Conservation (phyloP, 2,797 vertebrate species). For the Allobates femoralis region DNA sequence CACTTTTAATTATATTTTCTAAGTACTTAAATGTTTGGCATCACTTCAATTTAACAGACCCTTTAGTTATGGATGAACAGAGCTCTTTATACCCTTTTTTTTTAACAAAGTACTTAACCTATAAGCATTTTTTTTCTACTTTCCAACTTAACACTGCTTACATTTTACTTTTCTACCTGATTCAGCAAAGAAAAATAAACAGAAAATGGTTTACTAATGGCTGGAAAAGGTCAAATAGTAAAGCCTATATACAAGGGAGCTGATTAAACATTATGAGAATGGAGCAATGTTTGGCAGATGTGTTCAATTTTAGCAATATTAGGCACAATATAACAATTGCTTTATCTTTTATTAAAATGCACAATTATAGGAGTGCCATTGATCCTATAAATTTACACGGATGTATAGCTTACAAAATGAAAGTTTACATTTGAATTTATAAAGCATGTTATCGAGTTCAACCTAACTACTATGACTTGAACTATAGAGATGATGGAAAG, state of each 20-base stretch:
- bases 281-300: constrained; percentile 16
- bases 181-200: constrained; percentile 51
- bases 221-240: constrained; percentile 45
- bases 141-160: constrained; percentile 26
- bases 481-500: no score
- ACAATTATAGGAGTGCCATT: not conserved
- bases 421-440: no score
- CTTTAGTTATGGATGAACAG: not conserved
- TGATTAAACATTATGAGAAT: constrained; percentile 55
- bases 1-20: no score
- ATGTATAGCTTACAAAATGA: not conserved
- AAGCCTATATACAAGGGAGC: constrained; percentile 44
- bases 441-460: no score
- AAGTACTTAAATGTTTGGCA: not conserved
- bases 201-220: constrained; percentile 44
- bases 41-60: not conserved
- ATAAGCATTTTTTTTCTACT: constrained; percentile 11
- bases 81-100: constrained; percentile 11
- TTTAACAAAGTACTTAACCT: not conserved
- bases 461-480: not conserved
- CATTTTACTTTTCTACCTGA: constrained; percentile 32
- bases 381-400: not conserved
- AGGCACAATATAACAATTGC: not conserved
- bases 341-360: not conserved
- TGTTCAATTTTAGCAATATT: not conserved